phyloP scores from a whole-genome alignment of 2,113 vertebrate species.

The Gymnarchus niloticus region DNA sequence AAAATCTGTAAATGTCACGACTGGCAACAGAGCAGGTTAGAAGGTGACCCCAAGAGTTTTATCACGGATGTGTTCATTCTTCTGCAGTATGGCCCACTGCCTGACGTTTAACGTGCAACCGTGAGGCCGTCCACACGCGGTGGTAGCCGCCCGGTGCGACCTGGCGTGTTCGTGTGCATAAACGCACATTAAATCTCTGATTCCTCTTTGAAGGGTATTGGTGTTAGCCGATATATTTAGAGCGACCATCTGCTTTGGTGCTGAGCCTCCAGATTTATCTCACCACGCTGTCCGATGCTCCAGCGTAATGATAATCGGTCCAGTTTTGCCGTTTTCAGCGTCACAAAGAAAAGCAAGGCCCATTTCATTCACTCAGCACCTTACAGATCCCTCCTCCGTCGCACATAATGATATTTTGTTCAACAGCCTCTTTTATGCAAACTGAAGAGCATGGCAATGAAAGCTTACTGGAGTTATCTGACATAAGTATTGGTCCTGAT shows the following conservation, averaged over 20 bases:
- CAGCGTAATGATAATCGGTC: not conserved
- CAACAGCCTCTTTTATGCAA: slow-evolving; percentile 1
- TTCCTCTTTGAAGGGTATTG: not conserved
- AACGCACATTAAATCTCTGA: not conserved
- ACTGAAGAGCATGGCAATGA: not conserved
- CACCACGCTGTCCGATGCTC: not conserved
- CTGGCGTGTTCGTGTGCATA: not conserved
- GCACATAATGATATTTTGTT: not conserved
- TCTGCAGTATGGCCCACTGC: not conserved
- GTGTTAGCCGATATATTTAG: not conserved
- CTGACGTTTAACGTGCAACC: not conserved
- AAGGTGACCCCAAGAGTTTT: not conserved
- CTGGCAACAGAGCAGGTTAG: not conserved
- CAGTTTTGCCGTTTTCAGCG: not conserved
- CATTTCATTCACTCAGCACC: not conserved
- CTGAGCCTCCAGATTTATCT: not conserved
- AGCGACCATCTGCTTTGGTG: not conserved
- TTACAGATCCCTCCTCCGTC: not conserved
- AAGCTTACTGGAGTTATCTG: not conserved
- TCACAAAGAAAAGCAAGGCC: not conserved
- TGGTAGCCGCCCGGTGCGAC: not conserved
- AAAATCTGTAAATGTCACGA: slow-evolving; percentile 13
- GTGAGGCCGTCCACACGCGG: not conserved
- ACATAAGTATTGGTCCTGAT: not conserved
- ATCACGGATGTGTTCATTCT: not conserved